Conservation (phyloP, 2,797 vertebrate genomes). For the Mormyrops attenuatus region DNA sequence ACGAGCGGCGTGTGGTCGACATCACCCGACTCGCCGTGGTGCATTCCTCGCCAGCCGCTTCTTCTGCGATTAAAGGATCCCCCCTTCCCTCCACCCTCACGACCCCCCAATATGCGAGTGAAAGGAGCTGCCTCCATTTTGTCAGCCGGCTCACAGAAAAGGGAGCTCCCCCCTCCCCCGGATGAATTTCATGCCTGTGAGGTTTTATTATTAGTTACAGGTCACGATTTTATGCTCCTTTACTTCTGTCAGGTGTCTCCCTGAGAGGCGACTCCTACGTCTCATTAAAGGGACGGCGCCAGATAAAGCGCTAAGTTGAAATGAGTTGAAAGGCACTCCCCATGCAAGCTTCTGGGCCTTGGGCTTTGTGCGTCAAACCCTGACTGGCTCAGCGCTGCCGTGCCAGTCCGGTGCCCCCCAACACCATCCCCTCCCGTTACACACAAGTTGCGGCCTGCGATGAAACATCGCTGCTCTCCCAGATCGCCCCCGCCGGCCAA, state of each 20-base stretch:
- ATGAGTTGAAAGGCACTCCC: neutral
- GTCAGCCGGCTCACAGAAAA: neutral
- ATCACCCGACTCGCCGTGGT: neutral
- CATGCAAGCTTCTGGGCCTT: neutral
- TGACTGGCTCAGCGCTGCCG: neutral
- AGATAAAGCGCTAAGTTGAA: neutral
- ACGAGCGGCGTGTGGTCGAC: neutral
- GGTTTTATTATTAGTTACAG: conserved; percentile 23
- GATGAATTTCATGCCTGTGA: conserved; percentile 3
- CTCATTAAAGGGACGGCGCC: conserved; percentile 18
- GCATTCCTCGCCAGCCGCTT: neutral
- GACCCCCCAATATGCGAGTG: neutral
- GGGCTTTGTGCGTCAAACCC: neutral
- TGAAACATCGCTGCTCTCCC: neutral
- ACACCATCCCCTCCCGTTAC: neutral
- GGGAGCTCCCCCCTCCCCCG: neutral
- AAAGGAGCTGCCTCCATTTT: neutral
- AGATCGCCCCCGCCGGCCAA: neutral
- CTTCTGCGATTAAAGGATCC: neutral
- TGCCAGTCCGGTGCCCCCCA: neutral
- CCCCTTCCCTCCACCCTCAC: neutral
- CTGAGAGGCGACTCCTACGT: conserved; percentile 12
- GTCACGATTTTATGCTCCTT: conserved; percentile 17
- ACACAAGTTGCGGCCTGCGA: neutral
- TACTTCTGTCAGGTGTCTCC: conserved; percentile 24